These are phyloP conservation scores for Adelosebastes latens DNA, from an alignment of 2,797 vertebrate genomes.

Conservation along the genomic window DNA sequence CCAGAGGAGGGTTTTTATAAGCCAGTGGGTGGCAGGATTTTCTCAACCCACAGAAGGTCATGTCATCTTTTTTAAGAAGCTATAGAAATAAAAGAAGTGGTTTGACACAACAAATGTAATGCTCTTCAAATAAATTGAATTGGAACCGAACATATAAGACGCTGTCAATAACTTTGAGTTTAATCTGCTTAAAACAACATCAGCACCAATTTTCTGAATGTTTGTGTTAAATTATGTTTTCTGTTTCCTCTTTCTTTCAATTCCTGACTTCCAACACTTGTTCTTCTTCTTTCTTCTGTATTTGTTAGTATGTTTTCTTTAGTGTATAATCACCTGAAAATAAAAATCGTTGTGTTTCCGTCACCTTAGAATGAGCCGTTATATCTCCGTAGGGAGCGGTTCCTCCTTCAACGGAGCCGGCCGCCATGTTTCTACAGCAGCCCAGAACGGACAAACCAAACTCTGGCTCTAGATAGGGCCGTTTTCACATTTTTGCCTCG, in stretches of 20 bases:
- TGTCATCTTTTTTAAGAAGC: background rate
- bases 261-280: background rate
- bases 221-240: too few species aligned
- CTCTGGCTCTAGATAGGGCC: too few species aligned
- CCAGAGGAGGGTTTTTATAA: background rate
- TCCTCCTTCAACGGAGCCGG: too few species aligned
- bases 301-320: too few species aligned
- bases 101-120: background rate
- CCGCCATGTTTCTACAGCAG: too few species aligned
- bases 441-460: too few species aligned
- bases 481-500: accelerated
- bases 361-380: too few species aligned
- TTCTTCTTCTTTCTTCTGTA: background rate
- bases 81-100: background rate
- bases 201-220: accelerated
- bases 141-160: background rate
- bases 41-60: background rate
- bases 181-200: background rate
- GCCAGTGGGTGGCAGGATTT: accelerated
- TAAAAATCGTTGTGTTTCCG: too few species aligned
- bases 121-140: background rate
- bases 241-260: background rate
- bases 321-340: too few species aligned
- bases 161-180: background rate
- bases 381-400: too few species aligned